Conservation (phyloP, 2,797 vertebrate genomes). For the Eulemur rubriventer region DNA sequence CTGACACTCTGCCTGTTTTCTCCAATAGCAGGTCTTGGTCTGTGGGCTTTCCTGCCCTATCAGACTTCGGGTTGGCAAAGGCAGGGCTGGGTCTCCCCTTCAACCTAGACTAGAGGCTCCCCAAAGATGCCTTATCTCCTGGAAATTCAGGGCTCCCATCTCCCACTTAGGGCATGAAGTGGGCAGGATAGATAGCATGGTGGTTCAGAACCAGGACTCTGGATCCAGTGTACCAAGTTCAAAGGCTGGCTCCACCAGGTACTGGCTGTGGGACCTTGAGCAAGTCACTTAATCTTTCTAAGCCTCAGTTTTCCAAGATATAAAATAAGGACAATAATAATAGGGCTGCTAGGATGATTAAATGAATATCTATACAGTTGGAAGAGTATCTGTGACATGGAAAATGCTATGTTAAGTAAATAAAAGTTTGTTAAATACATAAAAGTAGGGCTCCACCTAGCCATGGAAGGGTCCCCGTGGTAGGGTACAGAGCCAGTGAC, state of each 20-base stretch:
- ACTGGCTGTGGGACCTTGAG: not conserved
- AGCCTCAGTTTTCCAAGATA: not conserved
- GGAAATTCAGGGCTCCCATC: not conserved
- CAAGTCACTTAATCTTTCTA: not conserved
- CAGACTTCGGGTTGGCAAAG: not conserved
- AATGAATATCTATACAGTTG: not conserved
- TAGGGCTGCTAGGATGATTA: not conserved
- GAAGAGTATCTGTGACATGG: not conserved
- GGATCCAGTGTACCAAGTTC: not conserved
- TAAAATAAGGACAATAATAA: not conserved
- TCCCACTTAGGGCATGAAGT: not conserved
- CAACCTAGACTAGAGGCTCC: not conserved
- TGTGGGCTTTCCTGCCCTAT: not conserved
- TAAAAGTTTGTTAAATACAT: conserved; percentile 22
- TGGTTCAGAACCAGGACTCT: not conserved
- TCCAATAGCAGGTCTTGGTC: not conserved
- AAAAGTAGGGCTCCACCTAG: not conserved
- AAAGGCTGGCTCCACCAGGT: not conserved
- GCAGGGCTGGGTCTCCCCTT: not conserved
- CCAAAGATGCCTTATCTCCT: not conserved
- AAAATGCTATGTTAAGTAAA: not conserved
- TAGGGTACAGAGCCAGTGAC: not conserved
- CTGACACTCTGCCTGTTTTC: not conserved
- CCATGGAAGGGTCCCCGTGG: not conserved
- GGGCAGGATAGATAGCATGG: not conserved